Conservation (phyloP, 2,888 invertebrate species). For the Tetrapedia diversipes region DNA sequence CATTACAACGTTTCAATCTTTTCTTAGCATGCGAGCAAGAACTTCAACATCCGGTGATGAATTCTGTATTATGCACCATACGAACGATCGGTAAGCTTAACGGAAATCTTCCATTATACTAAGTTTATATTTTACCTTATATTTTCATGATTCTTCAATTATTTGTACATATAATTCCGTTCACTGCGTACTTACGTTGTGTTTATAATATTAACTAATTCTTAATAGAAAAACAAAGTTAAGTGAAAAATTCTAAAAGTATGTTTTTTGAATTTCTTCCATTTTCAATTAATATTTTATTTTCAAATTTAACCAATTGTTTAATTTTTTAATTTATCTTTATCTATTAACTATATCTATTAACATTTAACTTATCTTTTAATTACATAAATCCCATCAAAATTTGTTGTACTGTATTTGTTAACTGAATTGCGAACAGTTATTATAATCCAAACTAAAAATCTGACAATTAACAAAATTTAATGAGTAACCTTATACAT, state of each 20-base stretch:
- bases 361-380: not conserved
- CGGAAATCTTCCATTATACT: not conserved
- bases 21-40: slow-evolving; percentile 88
- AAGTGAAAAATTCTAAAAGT: too few relatives aligned
- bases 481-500: not conserved
- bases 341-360: not conserved
- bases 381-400: not conserved
- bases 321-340: not conserved
- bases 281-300: too few relatives aligned
- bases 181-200: not conserved
- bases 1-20: slow-evolving; percentile 86
- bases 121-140: too few relatives aligned
- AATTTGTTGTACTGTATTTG: not conserved
- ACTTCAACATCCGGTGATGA: slow-evolving; percentile 91
- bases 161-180: not conserved
- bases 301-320: not conserved
- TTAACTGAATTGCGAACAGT: not conserved
- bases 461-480: not conserved
- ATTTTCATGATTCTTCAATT: not conserved
- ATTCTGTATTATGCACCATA: slow-evolving; percentile 90
- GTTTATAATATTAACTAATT: too few relatives aligned
- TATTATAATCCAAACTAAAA: too few relatives aligned
- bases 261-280: too few relatives aligned
- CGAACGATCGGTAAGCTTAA: slow-evolving; percentile 86
- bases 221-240: too few relatives aligned